Evolutionary conservation across 2,797 vertebrate genomes (phyloP), one percentile per base, ranked within the genome.

Genomic region (Lagothrix lagotricha): DNA sequence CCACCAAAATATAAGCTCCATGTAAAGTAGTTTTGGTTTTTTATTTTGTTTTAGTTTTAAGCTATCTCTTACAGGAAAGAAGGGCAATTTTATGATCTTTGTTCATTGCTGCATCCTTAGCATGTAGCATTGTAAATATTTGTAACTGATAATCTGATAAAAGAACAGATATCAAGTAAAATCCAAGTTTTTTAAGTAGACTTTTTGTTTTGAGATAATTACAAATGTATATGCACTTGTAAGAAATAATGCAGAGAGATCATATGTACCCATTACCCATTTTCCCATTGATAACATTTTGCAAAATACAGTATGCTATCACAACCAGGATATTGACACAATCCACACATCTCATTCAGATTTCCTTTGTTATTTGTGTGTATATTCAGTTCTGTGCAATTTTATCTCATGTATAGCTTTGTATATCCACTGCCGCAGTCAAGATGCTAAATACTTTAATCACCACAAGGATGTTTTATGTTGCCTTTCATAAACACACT

Each of bases 201-300:
- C 36, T 80, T 95, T 86, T 94, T 89, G 70, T 83, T 95, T 95
- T 93, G 50, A 88, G 20, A 46, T 73, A 52, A 84, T 88, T 87
- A 15, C 26, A 90, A 67, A 75, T 96, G 81, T 33, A 70, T 36
- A 83, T 12, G 5, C 41, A 95, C 1, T 82, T 88, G 3, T 41
- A 77, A 76, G 12, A 93, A 87, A 88, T 84, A 88, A 93, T 72
- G 48, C 20, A 75, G 81, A 84, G 70, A 57, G 41, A 79, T 41
- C 15, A 44, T n/a, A 39, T 28, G 24, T 61, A 58, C 50, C 44
- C 58, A 82, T 92, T 24, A 11, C 24, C 24, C 76, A 8, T 77
- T 88, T 46, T 46, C 20, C n/a, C 54, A 19, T 7, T 94, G 75
- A 41, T 79, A 88, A 83, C 67, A 89, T 75, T 57, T 88, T 91